Base-by-base conservation (phyloP, 1,140 invertebrate species). In the Drosophila mauritiana region DNA sequence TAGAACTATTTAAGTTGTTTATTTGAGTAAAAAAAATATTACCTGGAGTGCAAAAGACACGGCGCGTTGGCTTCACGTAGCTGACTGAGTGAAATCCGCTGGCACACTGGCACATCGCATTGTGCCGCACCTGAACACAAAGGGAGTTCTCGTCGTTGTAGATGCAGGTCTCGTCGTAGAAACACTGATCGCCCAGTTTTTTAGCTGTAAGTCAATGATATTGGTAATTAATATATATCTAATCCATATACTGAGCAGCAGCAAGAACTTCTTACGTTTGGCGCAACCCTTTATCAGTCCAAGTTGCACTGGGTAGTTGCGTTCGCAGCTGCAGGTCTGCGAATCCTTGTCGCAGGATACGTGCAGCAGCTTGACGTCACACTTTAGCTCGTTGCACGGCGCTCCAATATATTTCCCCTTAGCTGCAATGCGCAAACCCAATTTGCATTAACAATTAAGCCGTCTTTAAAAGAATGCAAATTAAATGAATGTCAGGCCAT, bases 31-130 rank as follows among this genome's bases (percentile, higher is more conserved):
- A 2, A 11, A 3, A 45, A 12, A 13, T 0, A 1, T 13, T 46
- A 97, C 96, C 96, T 95, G 96, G 95, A 67, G 96, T 96, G 92
- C 96, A 97, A 92, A 97, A 97, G 67, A 95, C 93, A 78, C 95
- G 94, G 78, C 95, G 95, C 69, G 94, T 95, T 43, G 96, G 95
- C 82, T 95, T 95, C 64, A 95, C 95, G 74, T 96, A 94, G 68
- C 94, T 94, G 27, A 96, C 96, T 77, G 94, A 95, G 92, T 97
- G 96, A 91, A 95, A 97, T 43, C 96, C 96, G 48, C 93, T 92
- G 88, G 95, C 94, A 93, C 96, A 97, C 89, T 97, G 96, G 92
- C 96, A 97, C 77, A 96, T 94, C 36, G 96, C 96, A 91, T 97
- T 97, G 94, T 97, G 96, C 83, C 96, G 95, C 80, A 97, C 94